Evolutionary conservation across 2,888 invertebrate species (phyloP), one percentile per base, ranked within the genome.

Genomic region (Caenorhabditis afra): DNA sequence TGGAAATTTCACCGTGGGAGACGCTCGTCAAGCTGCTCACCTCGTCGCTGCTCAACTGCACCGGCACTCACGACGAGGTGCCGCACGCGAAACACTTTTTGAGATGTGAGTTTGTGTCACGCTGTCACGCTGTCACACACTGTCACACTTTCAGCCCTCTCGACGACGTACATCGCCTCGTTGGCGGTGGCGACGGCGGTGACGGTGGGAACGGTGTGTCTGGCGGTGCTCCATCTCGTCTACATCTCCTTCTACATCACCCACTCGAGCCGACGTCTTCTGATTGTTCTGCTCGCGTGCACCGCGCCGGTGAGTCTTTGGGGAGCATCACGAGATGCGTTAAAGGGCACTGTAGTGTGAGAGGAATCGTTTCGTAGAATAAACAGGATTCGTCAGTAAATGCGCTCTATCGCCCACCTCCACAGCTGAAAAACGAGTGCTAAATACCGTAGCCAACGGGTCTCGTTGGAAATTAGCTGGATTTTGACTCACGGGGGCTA

Each of bases 161-260:
- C 86, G 45, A 80, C 83, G 16, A 70, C 84, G 4, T 81, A 83
- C 50, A 74, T 87, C 35, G 74, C 86, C 20, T 85, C 87, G 44
- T 66, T 85, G 53, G 71, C 87, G 22, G 52, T 82, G 55, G 84
- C 81, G 35, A 83, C 85, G 3, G 79, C 83, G 16, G 70, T 87
- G 3, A 85, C 81, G 39, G 64, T 86, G 39, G 84, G 80, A 45
- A 86, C 86, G 20, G 57, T 87, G 50, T 78, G 85, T 18, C 76
- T 89, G 41, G 87, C 79, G 14, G 71, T 87, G 18, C 80, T 88
- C 11, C 88, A 88, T 64, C 64, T 88, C 41, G 65, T 86, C 52
- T 88, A 87, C 77, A 86, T 88, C 45, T 78, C 70, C 18, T 76
- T 82, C 57, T 88, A 88, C 68, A 84, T 87, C 23, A 86, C 87